Evolutionary conservation across 2,113 vertebrate genomes (phyloP).

Genomic region (Manacus vitellinus): DNA sequence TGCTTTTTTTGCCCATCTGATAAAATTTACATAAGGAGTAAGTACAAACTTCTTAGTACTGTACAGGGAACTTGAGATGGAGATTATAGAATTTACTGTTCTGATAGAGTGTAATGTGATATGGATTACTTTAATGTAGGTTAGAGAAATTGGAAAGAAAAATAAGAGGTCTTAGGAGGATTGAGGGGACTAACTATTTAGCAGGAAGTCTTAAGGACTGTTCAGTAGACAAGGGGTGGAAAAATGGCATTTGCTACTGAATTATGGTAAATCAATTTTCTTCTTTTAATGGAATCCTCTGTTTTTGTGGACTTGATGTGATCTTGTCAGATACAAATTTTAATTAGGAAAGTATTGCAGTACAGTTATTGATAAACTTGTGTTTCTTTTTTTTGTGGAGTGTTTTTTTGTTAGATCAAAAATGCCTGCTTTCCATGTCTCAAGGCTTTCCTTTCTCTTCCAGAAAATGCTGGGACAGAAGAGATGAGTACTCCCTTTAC

Average conservation of each 20-base stretch:
- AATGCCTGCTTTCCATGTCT: background rate
- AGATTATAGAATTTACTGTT: background rate
- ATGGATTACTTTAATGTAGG: background rate
- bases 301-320: background rate
- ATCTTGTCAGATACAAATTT: background rate
- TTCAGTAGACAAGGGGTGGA: background rate
- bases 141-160: background rate
- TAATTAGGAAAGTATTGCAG: background rate
- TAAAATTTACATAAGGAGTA: background rate
- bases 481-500: conserved; percentile 79
- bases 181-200: background rate
- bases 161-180: background rate
- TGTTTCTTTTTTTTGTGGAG: background rate
- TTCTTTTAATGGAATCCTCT: background rate
- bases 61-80: background rate
- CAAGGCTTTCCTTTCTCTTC: conserved; percentile 55
- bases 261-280: background rate
- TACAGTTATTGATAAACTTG: background rate
- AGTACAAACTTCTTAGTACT: background rate
- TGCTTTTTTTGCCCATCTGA: background rate
- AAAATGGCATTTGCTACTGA: background rate
- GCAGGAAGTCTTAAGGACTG: background rate
- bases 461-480: conserved; percentile 91
- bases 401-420: background rate
- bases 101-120: background rate